Percentiles rank a stretch among this genome's conserved stretches.
phyloP scores from a whole-genome alignment of 92 coral and sea anemone genomes.

The Palythoa heliodiscus region DNA sequence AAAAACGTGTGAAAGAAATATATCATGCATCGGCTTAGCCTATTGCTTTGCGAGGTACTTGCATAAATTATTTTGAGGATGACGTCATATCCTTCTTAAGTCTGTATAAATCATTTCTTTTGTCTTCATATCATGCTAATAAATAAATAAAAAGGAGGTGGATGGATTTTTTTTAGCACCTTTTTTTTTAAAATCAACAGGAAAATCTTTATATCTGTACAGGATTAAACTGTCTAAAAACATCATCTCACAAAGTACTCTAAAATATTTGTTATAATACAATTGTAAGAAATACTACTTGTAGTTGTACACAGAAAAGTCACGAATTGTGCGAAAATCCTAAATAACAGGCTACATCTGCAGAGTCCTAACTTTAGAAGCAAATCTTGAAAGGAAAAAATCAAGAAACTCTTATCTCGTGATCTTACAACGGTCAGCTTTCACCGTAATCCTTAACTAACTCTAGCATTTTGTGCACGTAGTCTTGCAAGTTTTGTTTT shows the following conservation, averaged over 20 bases:
- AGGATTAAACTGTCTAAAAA: background rate
- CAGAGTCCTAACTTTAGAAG: background rate
- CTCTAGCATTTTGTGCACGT: conserved; percentile 88
- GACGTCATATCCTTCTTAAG: no score
- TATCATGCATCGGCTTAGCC: no score
- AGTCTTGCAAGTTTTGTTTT: conserved; percentile 82
- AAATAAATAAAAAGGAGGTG: no score
- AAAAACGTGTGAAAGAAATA: no score
- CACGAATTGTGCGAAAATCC: no score
- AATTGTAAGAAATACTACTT: background rate
- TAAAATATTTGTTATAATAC: background rate
- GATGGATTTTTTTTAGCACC: no score
- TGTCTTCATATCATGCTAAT: no score
- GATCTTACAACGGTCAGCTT: conserved; percentile 55
- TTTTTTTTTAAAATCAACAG: no score
- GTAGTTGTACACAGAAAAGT: no score
- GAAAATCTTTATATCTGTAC: background rate
- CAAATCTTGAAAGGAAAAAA: background rate
- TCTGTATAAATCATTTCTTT: no score
- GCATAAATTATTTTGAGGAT: no score
- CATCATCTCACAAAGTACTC: background rate
- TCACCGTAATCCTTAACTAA: conserved; percentile 84
- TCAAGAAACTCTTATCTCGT: background rate
- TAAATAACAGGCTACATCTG: background rate
- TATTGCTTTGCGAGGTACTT: no score